phyloP scores from a whole-genome alignment of 2,888 invertebrate genomes.

The Napeogenes sylphis region DNA sequence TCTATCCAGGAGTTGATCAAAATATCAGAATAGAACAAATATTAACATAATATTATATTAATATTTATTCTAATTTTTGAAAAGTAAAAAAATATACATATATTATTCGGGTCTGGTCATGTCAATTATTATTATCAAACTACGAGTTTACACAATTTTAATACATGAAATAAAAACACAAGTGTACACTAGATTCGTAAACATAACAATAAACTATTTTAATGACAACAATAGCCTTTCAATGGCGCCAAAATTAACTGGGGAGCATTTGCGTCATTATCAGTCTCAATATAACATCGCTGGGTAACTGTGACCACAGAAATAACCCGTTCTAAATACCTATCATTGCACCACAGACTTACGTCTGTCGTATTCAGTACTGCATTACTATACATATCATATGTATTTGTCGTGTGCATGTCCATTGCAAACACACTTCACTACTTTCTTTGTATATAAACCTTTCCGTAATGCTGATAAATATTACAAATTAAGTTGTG shows the following conservation, averaged over 20 bases:
- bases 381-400: constrained; percentile 13
- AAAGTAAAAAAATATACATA: no score
- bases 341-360: constrained; percentile 43
- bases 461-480: no score
- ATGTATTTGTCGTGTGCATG: no score
- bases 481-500: no score
- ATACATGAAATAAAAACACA: constrained; percentile 1
- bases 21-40: no score
- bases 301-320: constrained; percentile 67
- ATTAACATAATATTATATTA: no score
- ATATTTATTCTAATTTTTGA: no score
- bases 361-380: constrained; percentile 45
- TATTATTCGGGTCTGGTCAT: no score
- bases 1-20: no score
- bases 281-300: constrained; percentile 66
- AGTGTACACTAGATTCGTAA: constrained; percentile 1
- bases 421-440: neutral
- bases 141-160: neutral
- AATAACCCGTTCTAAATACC: constrained; percentile 71
- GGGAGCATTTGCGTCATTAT: constrained; percentile 71
- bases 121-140: neutral
- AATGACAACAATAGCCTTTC: constrained; percentile 63
- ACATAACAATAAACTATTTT: constrained; percentile 35
- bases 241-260: constrained; percentile 64
- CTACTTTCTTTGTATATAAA: no score